Base-by-base conservation (phyloP, 1,140 invertebrate genomes). In the Harpegnathos saltator region DNA sequence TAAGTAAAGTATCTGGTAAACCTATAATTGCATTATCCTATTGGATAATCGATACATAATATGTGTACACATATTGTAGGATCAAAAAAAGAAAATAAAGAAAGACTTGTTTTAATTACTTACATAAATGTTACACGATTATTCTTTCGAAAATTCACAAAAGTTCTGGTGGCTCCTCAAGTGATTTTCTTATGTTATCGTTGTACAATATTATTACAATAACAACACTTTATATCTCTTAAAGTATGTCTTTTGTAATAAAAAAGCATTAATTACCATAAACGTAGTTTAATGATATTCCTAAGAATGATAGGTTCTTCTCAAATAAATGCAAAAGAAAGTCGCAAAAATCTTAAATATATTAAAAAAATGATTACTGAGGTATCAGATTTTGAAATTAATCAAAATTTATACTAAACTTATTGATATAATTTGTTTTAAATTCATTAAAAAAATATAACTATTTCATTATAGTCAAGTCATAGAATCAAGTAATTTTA, bases 61-160 rank as follows among this genome's bases (percentile, higher is more conserved):
- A 7, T 29, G 66, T 52, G 3, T 54, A 74, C 44, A 82, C 71
- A 81, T 44, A 44, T 44, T 72, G 26, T 82, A 82, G 38, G 11
- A 44, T 50, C 54, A 82, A 9, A 38, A 82, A 52, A 38, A 54
- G 29, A 66, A 44, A 44, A 44, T 44, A 44, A n/a, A 33, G 11
- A 61, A 61, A 73, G 3, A 26, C 50, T 85, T 59, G 24, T 83
- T 83, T 61, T 14, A 62, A 83, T 69, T 75, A 77, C 15, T 82
- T 44, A 44, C n/a, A n/a, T 11, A 44, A 44, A 44, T 44, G 22
- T 48, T 75, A 44, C 68, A 74, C 1, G 7, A 22, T 61, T 19
- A 38, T 38, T 12, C 52, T 73, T 38, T 71, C 71, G 24, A 59
- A 54, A 22, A 38, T 83, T 11, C 22, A 77, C 15, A 33, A 50